Evolutionary conservation across 1,140 invertebrate species (phyloP).

Genomic region (Drosophila repletoides): DNA sequence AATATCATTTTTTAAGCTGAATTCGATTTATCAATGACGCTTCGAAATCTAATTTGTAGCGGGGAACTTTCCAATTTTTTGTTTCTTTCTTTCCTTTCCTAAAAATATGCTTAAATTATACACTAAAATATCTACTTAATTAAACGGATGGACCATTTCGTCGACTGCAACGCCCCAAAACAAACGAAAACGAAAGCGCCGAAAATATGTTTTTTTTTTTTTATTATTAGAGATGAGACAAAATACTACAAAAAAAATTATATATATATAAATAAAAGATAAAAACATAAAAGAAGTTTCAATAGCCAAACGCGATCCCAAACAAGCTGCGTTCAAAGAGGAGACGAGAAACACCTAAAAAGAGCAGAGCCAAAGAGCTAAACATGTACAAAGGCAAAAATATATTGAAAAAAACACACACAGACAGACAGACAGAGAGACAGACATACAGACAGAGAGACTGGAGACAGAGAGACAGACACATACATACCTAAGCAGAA

Average conservation of each 20-base stretch:
- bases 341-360: conserved; percentile 57
- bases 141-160: conserved; percentile 40
- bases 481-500: conserved; percentile 27
- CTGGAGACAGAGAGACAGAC: conserved; percentile 10
- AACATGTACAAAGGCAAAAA: conserved; percentile 58
- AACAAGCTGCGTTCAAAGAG: conserved; percentile 26
- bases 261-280: no score
- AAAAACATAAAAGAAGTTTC: background rate
- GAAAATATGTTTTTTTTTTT: conserved; percentile 31
- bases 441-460: conserved; percentile 19
- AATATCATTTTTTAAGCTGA: conserved; percentile 1
- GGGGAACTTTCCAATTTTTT: conserved; percentile 44
- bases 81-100: background rate
- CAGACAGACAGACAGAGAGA: conserved; percentile 6
- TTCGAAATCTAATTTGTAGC: conserved; percentile 21
- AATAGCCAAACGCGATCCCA: conserved; percentile 35
- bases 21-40: conserved; percentile 16
- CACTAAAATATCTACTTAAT: conserved; percentile 50
- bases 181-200: conserved; percentile 65
- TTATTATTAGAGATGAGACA: no score
- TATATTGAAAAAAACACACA: conserved; percentile 43
- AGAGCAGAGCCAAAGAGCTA: conserved; percentile 32
- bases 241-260: no score
- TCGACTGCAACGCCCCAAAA: conserved; percentile 21
- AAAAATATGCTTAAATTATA: conserved; percentile 52